These are phyloP conservation scores for Acanthosepion esculentum DNA, from an alignment of 2,888 invertebrate genomes.

Conservation along the genomic window DNA sequence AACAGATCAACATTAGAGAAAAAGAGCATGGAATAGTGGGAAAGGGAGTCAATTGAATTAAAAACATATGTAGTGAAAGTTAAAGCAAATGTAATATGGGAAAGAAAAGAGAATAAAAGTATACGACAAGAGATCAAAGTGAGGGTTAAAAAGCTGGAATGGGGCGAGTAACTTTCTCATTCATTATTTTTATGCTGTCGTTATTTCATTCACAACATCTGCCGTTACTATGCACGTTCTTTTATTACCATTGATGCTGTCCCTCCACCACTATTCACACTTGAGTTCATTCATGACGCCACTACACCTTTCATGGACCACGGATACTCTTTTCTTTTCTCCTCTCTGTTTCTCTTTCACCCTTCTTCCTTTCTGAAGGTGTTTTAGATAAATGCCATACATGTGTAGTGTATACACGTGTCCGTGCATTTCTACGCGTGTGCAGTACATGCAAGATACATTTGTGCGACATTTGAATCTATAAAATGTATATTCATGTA, in stretches of 20 bases:
- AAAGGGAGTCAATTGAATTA: not conserved
- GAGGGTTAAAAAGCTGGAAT: not conserved
- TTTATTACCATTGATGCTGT: not conserved
- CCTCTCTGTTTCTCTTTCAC: not conserved
- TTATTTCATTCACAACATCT: not conserved
- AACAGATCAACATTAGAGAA: too few species aligned
- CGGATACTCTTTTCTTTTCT: not conserved
- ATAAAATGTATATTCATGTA: too few species aligned
- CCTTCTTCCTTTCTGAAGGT: not conserved
- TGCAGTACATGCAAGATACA: too few species aligned
- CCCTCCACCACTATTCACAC: not conserved
- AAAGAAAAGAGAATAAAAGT: not conserved
- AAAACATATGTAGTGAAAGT: not conserved
- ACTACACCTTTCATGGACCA: not conserved
- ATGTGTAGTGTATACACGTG: not conserved
- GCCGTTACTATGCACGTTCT: not conserved
- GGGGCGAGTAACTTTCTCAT: not conserved
- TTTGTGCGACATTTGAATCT: too few species aligned
- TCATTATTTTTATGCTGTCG: not conserved
- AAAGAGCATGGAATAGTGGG: not conserved
- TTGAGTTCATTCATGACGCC: slow-evolving; percentile 33
- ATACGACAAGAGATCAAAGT: not conserved
- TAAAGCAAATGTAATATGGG: too few species aligned
- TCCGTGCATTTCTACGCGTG: too few species aligned
- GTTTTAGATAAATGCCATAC: not conserved